Conservation (phyloP, 1,140 invertebrate species). For the Pseudomyrmex gracilis region DNA sequence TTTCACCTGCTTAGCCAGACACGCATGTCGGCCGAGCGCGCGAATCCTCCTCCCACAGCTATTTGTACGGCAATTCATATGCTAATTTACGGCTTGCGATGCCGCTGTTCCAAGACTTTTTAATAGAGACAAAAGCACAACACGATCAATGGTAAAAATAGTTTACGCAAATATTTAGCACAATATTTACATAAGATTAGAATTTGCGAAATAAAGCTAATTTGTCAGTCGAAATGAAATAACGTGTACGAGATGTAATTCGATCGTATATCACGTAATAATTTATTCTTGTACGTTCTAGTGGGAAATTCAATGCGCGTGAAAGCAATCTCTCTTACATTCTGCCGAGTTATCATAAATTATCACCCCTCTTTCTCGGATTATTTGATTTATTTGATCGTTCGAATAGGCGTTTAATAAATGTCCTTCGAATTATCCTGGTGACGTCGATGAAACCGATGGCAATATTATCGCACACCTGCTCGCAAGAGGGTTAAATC, state of each 20-base stretch:
- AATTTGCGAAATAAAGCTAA: background rate
- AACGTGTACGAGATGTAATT: no score
- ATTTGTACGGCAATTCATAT: conserved; percentile 18
- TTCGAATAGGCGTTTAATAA: conserved; percentile 14
- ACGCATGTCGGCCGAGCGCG: background rate
- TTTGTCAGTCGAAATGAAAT: background rate
- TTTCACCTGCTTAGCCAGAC: conserved; percentile 29
- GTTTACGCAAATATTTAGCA: background rate
- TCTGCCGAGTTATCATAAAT: conserved; percentile 22
- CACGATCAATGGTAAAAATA: no score
- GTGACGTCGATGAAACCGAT: conserved; percentile 23
- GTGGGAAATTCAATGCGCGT: background rate
- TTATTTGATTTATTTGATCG: conserved; percentile 42
- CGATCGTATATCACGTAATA: background rate
- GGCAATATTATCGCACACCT: background rate
- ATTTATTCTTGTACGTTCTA: background rate
- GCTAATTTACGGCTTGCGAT: conserved; percentile 3
- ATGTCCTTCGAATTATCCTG: conserved; percentile 27
- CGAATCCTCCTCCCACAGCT: background rate
- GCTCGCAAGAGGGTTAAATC: conserved; percentile 21
- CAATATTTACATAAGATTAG: background rate
- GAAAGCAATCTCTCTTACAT: conserved; percentile 5
- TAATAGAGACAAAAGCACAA: background rate
- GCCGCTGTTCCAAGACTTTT: background rate
- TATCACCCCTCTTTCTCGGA: conserved; percentile 7